Evolutionary conservation across 2,888 invertebrate genomes (phyloP).

Genomic region (Gymnosoma rotundatum): DNA sequence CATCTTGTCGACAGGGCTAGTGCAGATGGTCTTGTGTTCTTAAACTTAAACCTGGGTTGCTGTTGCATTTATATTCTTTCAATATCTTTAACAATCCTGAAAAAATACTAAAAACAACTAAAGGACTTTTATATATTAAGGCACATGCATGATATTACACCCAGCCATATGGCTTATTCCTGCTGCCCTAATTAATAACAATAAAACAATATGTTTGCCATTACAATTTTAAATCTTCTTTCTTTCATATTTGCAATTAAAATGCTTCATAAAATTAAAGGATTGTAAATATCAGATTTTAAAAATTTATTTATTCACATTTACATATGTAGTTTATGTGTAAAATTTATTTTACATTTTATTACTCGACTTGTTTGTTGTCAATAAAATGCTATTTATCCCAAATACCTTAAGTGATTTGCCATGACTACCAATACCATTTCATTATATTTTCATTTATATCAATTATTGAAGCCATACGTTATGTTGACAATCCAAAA

Average conservation of each 20-base stretch:
- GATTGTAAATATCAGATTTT: constrained; percentile 20
- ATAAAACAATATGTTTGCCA: neutral
- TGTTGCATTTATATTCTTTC: no score
- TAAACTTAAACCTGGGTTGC: no score
- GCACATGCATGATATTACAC: neutral
- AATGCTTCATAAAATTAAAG: constrained; percentile 26
- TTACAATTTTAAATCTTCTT: neutral
- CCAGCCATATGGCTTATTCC: neutral
- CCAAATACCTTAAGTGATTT: constrained; percentile 45
- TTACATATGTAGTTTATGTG: neutral
- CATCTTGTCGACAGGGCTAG: no score
- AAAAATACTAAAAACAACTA: no score
- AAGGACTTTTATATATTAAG: no score
- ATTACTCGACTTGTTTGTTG: constrained; percentile 22
- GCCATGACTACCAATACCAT: constrained; percentile 16
- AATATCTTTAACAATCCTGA: no score
- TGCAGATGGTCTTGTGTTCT: no score
- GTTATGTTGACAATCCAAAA: constrained; percentile 15
- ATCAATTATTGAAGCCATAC: constrained; percentile 22
- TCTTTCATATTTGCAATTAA: neutral
- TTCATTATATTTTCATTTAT: constrained; percentile 36
- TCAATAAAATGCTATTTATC: constrained; percentile 20
- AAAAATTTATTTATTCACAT: neutral
- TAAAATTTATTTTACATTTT: neutral
- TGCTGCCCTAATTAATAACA: neutral